Evolutionary conservation across 2,888 invertebrate species (phyloP), one percentile per base, ranked within the genome.

Genomic region (Dendrolimus pini): DNA sequence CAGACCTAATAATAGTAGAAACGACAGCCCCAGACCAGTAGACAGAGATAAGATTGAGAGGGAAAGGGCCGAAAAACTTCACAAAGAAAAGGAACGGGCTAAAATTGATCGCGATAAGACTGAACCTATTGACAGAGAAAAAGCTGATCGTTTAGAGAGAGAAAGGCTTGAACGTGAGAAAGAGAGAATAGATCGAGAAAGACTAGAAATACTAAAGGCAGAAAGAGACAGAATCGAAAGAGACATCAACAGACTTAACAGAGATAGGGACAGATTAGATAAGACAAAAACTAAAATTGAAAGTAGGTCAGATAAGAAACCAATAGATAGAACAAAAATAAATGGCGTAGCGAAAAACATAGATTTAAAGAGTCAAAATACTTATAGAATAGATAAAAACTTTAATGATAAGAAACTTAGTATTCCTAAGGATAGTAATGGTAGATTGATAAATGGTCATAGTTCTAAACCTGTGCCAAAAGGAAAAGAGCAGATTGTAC

Each of bases 311-410:
- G 83, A 83, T 8, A 82, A 71, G 63, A 81, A 75, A 71, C 55
- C 66, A 59, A 58, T 74, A 65, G 86, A 86, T 67, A 85, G 75
- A 68, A 59, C 74, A 54, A 85, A 82, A 70, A 61, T 73, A 59
- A 75, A 61, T 64, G 80, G 75, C 56, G 58, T 69, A 18, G 88
- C 86, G 63, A 86, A 83, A 64, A 85, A 71, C 64, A 89, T 90
- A 79, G 90, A 90, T 69, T 77, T 89, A 65, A 86, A 90, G 69
- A 85, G 78, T 67, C 87, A 89, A 66, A 89, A 87, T 59, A 86
- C 87, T n/a, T 86, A 85, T 64, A 83, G 91, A 75, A 90, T 92
- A 89, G 90, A 89, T 63, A 88, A 84, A 64, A 89, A 87, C 60
- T 79, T 76, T 1, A 82, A 83, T 67, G 88, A 89, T 52, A 84